phyloP scores from a whole-genome alignment of 2,113 vertebrate species.

The Atractosteus spatula region DNA sequence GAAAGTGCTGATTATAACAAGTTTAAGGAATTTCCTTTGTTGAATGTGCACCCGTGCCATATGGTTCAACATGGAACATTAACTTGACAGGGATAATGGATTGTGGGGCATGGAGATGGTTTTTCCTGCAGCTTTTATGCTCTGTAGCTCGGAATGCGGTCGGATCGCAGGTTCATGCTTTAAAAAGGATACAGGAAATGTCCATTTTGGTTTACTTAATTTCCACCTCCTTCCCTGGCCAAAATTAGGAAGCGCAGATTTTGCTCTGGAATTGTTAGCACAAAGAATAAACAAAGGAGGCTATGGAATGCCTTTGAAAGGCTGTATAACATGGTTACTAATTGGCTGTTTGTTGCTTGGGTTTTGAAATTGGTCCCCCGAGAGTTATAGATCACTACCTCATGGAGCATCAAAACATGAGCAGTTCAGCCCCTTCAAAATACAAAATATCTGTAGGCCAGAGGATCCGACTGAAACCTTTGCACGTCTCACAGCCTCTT shows the following conservation, averaged over 20 bases:
- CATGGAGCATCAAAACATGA: slow-evolving; percentile 58
- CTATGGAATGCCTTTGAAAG: slow-evolving; percentile 45
- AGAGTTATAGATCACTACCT: slow-evolving; percentile 63
- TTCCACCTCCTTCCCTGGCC: slow-evolving; percentile 69
- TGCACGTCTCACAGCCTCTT: slow-evolving; percentile 6
- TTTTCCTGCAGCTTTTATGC: slow-evolving; percentile 71
- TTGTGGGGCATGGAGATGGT: slow-evolving; percentile 80
- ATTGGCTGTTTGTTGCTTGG: slow-evolving; percentile 62
- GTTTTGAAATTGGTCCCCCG: slow-evolving; percentile 68
- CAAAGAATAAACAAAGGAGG: slow-evolving; percentile 52
- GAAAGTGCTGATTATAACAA: slow-evolving; percentile 86
- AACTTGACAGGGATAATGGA: slow-evolving; percentile 89
- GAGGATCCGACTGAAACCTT: background rate
- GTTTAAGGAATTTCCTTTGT: slow-evolving; percentile 86
- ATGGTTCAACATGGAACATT: slow-evolving; percentile 90
- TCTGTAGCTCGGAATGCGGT: slow-evolving; percentile 74
- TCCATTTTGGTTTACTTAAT: slow-evolving; percentile 75
- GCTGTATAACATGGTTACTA: slow-evolving; percentile 56
- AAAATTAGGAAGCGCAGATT: slow-evolving; percentile 53
- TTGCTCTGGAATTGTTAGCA: slow-evolving; percentile 44
- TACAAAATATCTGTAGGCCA: slow-evolving; percentile 41
- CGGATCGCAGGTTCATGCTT: slow-evolving; percentile 71
- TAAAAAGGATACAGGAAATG: slow-evolving; percentile 65
- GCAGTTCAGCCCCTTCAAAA: slow-evolving; percentile 22
- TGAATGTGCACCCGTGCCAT: slow-evolving; percentile 79